Base-by-base conservation (phyloP, 2,797 vertebrate species). In the Rachycentron canadum region DNA sequence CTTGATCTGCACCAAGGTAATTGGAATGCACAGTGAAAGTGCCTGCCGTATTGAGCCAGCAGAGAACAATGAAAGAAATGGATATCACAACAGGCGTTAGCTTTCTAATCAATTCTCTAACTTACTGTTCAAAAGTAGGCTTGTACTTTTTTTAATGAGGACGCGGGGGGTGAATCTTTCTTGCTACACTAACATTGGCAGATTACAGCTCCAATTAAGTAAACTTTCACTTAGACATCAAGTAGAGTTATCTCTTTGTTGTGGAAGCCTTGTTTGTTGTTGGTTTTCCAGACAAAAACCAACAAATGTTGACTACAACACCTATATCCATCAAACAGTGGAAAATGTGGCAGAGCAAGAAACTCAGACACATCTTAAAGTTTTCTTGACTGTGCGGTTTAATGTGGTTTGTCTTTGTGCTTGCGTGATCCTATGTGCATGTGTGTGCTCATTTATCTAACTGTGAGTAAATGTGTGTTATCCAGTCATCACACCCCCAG, bases 81-180 rank as follows among this genome's bases (percentile, higher is more conserved):
- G 85, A 93, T 91, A 92, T 93, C 87, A 94, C 89, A 94, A 92
- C 84, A 85, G 91, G 76, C 65, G 77, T 90, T 85, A 85, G 90
- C 81, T 90, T 91, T 92, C 88, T 92, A 89, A 94, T 94, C 91
- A 95, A 94, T 92, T 88, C 91, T 87, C 85, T 91, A 89, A 89
- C 87, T 88, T 85, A 79, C 80, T 86, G 86, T 88, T 94, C 91
- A 92, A 93, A 95, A 93, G 89, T 92, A 89, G 88, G 86, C 82
- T 92, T 91, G 87, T 90, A 89, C 88, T 88, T 90, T 93, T 93
- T 93, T 93, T 94, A 94, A 95, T 93, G 92, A 94, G 93, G 91
- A 92, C 78, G 72, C 40, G 45, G 83, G 56, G 82, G 78, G 76
- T 86, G 81, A 84, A 83, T 84, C 57, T 69, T 71, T 49, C 67